Evolutionary conservation across 2,113 vertebrate species (phyloP).

Genomic region (Cebidichthys violaceus): DNA sequence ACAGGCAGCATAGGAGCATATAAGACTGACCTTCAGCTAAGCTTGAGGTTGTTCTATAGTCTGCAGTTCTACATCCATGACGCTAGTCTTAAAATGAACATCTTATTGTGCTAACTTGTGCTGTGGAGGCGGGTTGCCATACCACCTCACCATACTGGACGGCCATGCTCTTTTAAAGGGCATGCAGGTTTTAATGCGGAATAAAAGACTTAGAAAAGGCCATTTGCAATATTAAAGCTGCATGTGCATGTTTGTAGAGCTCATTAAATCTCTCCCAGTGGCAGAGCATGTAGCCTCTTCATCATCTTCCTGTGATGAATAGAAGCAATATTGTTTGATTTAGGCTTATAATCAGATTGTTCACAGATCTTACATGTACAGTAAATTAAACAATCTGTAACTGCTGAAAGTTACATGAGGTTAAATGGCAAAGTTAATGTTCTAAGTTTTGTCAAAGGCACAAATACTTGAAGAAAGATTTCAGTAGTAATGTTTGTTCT

Average conservation of each 20-base stretch:
- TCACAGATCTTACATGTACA: background rate
- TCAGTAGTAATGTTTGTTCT: background rate
- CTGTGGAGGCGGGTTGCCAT: background rate
- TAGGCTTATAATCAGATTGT: conserved; percentile 1
- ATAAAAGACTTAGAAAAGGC: conserved; percentile 1
- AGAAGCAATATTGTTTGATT: conserved; percentile 31
- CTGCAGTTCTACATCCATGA: conserved; percentile 1
- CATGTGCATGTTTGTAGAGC: background rate
- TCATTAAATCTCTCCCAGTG: conserved; percentile 17
- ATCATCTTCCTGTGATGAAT: conserved; percentile 24
- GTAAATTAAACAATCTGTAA: conserved; percentile 31
- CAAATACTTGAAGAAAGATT: background rate
- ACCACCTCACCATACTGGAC: background rate
- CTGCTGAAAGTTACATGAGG: background rate
- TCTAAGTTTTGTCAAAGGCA: background rate
- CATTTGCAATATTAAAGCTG: background rate
- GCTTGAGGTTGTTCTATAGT: background rate
- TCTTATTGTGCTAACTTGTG: background rate
- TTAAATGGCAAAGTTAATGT: background rate
- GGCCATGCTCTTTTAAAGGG: background rate
- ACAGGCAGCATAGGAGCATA: background rate
- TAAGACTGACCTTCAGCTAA: conserved; percentile 19
- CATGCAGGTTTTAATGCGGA: background rate
- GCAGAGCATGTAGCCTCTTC: background rate
- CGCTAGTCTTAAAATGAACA: background rate